Conservation (phyloP, 1,140 invertebrate genomes). For the Drosophila ogumai region DNA sequence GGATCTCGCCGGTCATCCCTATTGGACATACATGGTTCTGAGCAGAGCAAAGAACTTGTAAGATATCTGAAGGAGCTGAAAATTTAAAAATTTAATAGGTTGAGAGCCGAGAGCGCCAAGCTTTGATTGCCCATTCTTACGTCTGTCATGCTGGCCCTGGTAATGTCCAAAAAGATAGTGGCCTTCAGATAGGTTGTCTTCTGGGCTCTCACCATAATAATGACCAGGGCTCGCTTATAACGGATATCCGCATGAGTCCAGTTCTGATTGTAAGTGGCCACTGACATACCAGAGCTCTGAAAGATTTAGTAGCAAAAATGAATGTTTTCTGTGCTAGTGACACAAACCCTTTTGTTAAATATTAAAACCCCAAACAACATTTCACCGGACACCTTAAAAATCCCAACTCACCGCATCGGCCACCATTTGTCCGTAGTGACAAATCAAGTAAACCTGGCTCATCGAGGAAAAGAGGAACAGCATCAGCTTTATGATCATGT, state of each 20-base stretch:
- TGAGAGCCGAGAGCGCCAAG: neutral
- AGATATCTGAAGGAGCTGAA: constrained; percentile 21
- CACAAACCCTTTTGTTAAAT: too few species aligned
- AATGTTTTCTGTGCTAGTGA: too few species aligned
- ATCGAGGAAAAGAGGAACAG: constrained; percentile 57
- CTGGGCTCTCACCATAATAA: constrained; percentile 67
- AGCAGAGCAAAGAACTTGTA: constrained; percentile 36
- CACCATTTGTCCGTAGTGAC: constrained; percentile 68
- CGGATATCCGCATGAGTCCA: constrained; percentile 62
- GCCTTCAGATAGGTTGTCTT: constrained; percentile 59
- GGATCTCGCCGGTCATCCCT: constrained; percentile 24
- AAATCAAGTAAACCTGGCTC: constrained; percentile 67
- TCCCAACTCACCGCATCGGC: constrained; percentile 54
- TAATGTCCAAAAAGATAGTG: constrained; percentile 49
- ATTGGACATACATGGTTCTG: constrained; percentile 31
- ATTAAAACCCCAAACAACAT: too few species aligned
- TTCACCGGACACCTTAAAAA: too few species aligned
- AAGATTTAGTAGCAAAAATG: neutral
- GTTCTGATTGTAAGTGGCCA: constrained; percentile 64
- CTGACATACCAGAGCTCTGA: constrained; percentile 59
- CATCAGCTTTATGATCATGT: constrained; percentile 51
- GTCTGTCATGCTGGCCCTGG: neutral
- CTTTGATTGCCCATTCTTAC: neutral
- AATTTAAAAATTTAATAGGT: neutral
- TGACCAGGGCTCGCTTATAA: constrained; percentile 50